Evolutionary conservation across 2,797 vertebrate species (phyloP), one percentile per base, ranked within the genome.

Genomic region (Bufotes viridis): DNA sequence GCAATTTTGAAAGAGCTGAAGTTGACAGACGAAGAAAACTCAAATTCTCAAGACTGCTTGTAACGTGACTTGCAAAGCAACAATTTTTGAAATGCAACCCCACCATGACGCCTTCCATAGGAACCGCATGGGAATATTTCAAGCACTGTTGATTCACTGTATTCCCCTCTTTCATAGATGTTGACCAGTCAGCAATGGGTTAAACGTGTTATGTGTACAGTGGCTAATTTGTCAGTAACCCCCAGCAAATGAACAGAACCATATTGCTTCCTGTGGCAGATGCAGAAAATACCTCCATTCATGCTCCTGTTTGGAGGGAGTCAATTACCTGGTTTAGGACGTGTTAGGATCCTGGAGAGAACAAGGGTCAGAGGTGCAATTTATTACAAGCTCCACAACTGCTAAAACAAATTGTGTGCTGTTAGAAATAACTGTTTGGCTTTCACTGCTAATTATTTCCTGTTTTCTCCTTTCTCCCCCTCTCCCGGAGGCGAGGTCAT

Each of bases 401-500:
- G 49, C 29, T 80, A 80, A 84, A 80, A 88, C 87, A 85, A 85
- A 81, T 81, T 81, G 82, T 65, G 55, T 55, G 57, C 84, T 88
- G 83, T 84, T 84, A 80, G 76, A 58, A 88, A 88, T 83, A 88
- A 84, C 75, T 84, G 70, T 87, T 87, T 69, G 22, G 20, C 79
- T 87, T 87, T 81, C 55, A n/a, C 65, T 70, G 58, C 61, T 84
- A 88, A 88, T 84, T 88, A 88, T 84, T 88, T 88, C 87, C 87
- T 88, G 53, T 58, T 70, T 60, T 75, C 58, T 49, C 74, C 13
- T 11, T 82, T 67, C 69, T 51, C 67, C 81, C 63, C 29, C 61
- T 17, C 12, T 78, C 22, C 58, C 29, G 67, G 67, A 76, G 34
- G 79, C 51, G 17, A 29, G 34, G 15, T 85, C 24, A 72, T 75